Evolutionary conservation across 2,888 invertebrate species (phyloP).

Genomic region (Erynnis tages): DNA sequence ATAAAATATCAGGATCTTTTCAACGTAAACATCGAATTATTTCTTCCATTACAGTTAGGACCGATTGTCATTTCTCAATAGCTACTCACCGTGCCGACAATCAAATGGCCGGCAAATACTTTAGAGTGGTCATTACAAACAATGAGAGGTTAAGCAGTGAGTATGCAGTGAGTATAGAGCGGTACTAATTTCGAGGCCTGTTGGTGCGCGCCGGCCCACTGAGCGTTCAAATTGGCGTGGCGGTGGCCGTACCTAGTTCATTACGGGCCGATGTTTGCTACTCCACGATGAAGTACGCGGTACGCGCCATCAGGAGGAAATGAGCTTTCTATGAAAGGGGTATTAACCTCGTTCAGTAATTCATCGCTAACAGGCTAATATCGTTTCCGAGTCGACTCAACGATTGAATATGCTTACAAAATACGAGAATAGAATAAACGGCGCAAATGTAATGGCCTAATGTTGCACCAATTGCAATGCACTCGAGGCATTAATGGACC

Average conservation of each 20-base stretch:
- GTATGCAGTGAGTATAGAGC: conserved; percentile 41
- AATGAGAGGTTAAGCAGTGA: conserved; percentile 29
- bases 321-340: conserved; percentile 59
- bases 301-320: conserved; percentile 54
- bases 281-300: conserved; percentile 56
- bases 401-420: conserved; percentile 28
- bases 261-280: conserved; percentile 62
- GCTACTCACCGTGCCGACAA: conserved; percentile 1
- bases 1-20: too few relatives aligned
- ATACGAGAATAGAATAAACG: conserved; percentile 28
- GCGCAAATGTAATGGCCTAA: conserved; percentile 23
- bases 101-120: conserved; percentile 14
- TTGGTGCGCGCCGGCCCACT: conserved; percentile 67
- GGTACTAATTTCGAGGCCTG: conserved; percentile 69
- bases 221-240: conserved; percentile 73
- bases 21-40: too few relatives aligned
- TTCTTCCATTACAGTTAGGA: too few relatives aligned
- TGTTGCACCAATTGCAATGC: conserved; percentile 23
- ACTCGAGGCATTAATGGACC: conserved; percentile 19
- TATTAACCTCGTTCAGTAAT: conserved; percentile 45
- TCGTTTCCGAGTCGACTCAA: conserved; percentile 23
- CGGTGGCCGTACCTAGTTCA: conserved; percentile 58
- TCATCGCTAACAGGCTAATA: conserved; percentile 38
- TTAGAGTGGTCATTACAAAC: conserved; percentile 26
- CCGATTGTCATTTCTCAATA: neutral